phyloP scores from a whole-genome alignment of 2,888 invertebrate species.

The Xylocampa areola region DNA sequence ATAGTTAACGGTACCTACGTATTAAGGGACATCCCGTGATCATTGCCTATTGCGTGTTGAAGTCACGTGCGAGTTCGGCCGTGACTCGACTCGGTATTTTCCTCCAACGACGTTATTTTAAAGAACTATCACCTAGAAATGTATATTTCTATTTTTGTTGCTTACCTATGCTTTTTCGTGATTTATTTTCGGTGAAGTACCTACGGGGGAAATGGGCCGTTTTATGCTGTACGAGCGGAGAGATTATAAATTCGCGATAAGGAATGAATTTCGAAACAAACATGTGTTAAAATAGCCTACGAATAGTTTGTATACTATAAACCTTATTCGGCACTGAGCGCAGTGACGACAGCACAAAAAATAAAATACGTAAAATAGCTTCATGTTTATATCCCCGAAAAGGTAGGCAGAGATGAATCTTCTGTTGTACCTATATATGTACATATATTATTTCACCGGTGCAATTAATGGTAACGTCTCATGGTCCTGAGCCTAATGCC shows the following conservation, averaged over 20 bases:
- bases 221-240: slow-evolving; percentile 2
- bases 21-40: slow-evolving; percentile 51
- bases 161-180: slow-evolving; percentile 15
- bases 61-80: slow-evolving; percentile 66
- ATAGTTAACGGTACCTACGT: slow-evolving; percentile 4
- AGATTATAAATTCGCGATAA: slow-evolving; percentile 3
- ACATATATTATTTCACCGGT: too few species aligned
- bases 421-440: too few species aligned
- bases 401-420: too few species aligned
- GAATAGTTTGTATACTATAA: too few species aligned
- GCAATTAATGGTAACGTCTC: too few species aligned
- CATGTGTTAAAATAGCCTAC: too few species aligned
- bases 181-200: slow-evolving; percentile 21
- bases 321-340: too few species aligned
- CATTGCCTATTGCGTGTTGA: slow-evolving; percentile 56
- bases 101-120: slow-evolving; percentile 52
- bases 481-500: too few species aligned
- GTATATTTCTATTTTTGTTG: slow-evolving; percentile 34
- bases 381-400: too few species aligned
- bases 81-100: slow-evolving; percentile 62
- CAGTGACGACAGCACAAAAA: too few species aligned
- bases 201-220: slow-evolving; percentile 14
- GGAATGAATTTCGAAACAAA: too few species aligned
- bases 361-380: too few species aligned
- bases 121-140: slow-evolving; percentile 45